A percentile compares a stretch with the other conserved stretches of the same genome.
Evolutionary conservation across 2,113 vertebrate genomes (phyloP).

Genomic region (Edolisoma coerulescens): DNA sequence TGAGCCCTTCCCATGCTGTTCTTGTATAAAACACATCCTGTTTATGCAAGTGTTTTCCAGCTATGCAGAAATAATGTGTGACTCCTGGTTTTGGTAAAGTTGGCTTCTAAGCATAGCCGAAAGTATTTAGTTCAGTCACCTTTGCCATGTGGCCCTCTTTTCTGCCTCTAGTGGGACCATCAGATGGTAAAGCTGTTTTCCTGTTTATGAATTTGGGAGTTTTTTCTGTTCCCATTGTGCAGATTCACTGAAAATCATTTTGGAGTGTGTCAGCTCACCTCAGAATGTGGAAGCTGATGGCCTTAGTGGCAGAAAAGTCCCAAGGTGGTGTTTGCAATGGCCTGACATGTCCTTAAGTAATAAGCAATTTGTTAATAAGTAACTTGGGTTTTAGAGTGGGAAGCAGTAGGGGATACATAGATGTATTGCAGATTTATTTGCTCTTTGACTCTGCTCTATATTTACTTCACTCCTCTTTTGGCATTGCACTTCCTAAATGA

Average conservation of each 20-base stretch:
- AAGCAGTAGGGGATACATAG: neutral
- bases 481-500: neutral
- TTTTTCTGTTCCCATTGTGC: neutral
- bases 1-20: neutral
- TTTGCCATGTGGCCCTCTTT: neutral
- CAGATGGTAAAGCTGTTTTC: neutral
- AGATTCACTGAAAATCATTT: neutral
- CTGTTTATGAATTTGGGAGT: neutral
- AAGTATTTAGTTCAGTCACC: neutral
- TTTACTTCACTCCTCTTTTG: neutral
- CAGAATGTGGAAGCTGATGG: neutral
- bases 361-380: neutral
- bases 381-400: neutral
- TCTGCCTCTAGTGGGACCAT: neutral
- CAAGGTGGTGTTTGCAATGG: neutral
- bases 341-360: neutral
- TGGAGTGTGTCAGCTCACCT: neutral
- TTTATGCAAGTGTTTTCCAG: rapidly evolving
- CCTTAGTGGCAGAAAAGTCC: neutral
- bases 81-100: neutral
- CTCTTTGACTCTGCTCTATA: neutral
- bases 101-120: neutral
- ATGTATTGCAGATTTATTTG: neutral
- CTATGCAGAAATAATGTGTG: neutral
- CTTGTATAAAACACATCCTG: neutral